phyloP scores from a whole-genome alignment of 1,140 invertebrate genomes.

The Drosophila navojoa region DNA sequence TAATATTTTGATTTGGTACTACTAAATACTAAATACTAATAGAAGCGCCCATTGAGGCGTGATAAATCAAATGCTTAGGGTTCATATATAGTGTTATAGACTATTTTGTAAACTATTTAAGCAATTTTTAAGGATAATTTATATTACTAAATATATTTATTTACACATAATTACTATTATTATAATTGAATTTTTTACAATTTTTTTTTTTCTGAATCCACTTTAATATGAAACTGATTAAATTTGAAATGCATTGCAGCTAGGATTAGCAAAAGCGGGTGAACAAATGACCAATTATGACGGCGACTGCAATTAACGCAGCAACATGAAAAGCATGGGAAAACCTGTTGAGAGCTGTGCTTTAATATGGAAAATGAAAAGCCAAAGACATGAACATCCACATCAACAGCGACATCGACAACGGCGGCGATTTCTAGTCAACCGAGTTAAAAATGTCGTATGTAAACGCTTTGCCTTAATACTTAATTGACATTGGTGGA shows the following conservation, averaged over 20 bases:
- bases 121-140: too few species aligned
- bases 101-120: too few species aligned
- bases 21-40: too few species aligned
- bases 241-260: slow-evolving; percentile 23
- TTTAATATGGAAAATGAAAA: slow-evolving; percentile 58
- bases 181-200: too few species aligned
- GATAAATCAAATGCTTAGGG: too few species aligned
- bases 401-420: background rate
- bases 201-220: background rate
- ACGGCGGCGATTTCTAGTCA: slow-evolving; percentile 26
- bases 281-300: slow-evolving; percentile 70
- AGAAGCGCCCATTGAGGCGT: too few species aligned
- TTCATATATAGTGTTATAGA: too few species aligned
- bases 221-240: slow-evolving; percentile 24
- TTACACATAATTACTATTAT: too few species aligned
- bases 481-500: slow-evolving; percentile 76
- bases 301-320: slow-evolving; percentile 7
- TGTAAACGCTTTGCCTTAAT: slow-evolving; percentile 79
- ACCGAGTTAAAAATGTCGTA: slow-evolving; percentile 56
- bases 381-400: slow-evolving; percentile 10
- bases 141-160: too few species aligned
- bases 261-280: slow-evolving; percentile 48
- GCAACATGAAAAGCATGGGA: slow-evolving; percentile 9
- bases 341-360: slow-evolving; percentile 55
- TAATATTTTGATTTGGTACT: too few species aligned